phyloP scores from a whole-genome alignment of 2,888 invertebrate species.

The Lycocerus yunnanus region DNA sequence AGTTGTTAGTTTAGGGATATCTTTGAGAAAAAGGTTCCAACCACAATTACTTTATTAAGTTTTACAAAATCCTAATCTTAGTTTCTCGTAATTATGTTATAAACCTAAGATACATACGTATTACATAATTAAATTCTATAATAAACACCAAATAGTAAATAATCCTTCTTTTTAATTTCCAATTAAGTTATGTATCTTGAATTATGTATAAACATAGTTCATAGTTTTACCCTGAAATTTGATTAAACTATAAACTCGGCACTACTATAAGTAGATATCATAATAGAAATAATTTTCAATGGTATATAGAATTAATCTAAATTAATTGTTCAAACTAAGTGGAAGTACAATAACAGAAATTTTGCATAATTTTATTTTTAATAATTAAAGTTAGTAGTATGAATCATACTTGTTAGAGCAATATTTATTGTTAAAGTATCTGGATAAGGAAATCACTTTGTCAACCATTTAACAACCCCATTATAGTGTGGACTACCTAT shows the following conservation, averaged over 20 bases:
- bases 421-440: neutral
- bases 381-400: neutral
- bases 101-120: neutral
- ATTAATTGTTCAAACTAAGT: neutral
- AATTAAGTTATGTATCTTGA: neutral
- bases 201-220: too few species aligned
- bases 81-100: neutral
- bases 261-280: neutral
- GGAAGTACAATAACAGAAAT: neutral
- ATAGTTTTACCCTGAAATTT: neutral
- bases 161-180: neutral
- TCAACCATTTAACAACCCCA: conserved; percentile 14
- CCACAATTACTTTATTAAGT: neutral
- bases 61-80: neutral
- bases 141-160: neutral
- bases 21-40: neutral
- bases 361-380: neutral
- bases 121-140: neutral
- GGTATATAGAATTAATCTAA: neutral
- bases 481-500: conserved; percentile 17
- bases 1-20: neutral
- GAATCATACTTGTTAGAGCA: neutral
- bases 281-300: neutral
- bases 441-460: conserved; percentile 12
- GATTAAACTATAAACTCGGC: neutral